These are phyloP conservation scores for Ictidomys tridecemlineatus DNA, from an alignment of 2,113 vertebrate genomes.

Conservation along the genomic window DNA sequence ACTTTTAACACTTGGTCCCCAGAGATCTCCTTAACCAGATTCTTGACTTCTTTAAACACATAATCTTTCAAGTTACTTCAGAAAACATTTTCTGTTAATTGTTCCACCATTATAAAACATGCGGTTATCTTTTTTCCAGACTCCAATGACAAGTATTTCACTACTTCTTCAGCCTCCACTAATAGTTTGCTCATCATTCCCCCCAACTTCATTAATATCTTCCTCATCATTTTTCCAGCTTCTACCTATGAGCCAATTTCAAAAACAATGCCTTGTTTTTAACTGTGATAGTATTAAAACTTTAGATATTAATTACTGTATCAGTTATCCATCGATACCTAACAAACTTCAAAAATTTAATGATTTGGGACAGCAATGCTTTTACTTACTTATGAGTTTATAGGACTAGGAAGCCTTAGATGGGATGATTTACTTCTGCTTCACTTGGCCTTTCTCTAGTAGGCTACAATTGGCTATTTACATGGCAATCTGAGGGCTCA, in stretches of 20 bases:
- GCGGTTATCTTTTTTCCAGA: neutral
- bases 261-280: neutral
- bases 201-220: neutral
- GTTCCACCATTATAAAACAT: neutral
- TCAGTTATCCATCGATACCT: neutral
- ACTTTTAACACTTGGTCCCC: conserved; percentile 23
- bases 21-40: conserved; percentile 7
- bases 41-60: conserved; percentile 7
- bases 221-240: neutral
- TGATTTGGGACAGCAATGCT: neutral
- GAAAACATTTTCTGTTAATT: conserved; percentile 11
- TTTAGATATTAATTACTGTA: conserved; percentile 29
- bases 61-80: conserved; percentile 50
- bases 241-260: conserved; percentile 21
- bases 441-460: conserved; percentile 12
- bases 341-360: conserved; percentile 13
- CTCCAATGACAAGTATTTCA: neutral
- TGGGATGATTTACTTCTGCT: neutral
- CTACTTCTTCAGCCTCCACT: neutral
- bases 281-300: neutral
- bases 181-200: neutral
- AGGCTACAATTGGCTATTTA: neutral
- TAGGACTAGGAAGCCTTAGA: neutral
- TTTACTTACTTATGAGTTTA: neutral
- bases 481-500: neutral